Evolutionary conservation across 2,888 invertebrate genomes (phyloP).

Genomic region (Leptopilina myrica): DNA sequence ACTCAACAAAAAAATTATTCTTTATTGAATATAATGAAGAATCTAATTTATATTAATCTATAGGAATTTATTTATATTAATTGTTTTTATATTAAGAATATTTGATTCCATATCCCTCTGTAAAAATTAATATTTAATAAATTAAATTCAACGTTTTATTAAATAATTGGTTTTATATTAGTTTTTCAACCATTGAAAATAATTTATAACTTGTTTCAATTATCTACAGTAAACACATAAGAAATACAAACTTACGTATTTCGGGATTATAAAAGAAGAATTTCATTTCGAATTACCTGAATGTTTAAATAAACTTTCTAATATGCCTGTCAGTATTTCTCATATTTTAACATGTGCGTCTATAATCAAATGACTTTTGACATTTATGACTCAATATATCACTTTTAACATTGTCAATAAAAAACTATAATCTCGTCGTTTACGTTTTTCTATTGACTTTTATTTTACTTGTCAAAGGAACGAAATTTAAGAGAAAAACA

Average conservation of each 20-base stretch:
- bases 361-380: conserved; percentile 9
- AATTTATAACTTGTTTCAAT: neutral
- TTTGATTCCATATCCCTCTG: no score
- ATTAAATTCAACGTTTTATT: no score
- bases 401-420: neutral
- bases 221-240: neutral
- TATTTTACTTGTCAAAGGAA: neutral
- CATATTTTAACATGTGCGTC: neutral
- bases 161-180: no score
- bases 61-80: no score
- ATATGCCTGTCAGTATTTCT: neutral
- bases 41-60: no score
- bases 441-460: neutral
- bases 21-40: no score
- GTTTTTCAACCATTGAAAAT: no score
- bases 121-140: no score
- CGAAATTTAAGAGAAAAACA: neutral
- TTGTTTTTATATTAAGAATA: no score
- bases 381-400: conserved; percentile 6
- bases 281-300: neutral
- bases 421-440: neutral
- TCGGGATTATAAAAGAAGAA: conserved; percentile 9
- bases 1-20: no score
- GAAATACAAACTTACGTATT: neutral
- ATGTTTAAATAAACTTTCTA: conserved; percentile 7